Conservation (phyloP, 2,888 invertebrate genomes). For the Seladonia tumulorum region DNA sequence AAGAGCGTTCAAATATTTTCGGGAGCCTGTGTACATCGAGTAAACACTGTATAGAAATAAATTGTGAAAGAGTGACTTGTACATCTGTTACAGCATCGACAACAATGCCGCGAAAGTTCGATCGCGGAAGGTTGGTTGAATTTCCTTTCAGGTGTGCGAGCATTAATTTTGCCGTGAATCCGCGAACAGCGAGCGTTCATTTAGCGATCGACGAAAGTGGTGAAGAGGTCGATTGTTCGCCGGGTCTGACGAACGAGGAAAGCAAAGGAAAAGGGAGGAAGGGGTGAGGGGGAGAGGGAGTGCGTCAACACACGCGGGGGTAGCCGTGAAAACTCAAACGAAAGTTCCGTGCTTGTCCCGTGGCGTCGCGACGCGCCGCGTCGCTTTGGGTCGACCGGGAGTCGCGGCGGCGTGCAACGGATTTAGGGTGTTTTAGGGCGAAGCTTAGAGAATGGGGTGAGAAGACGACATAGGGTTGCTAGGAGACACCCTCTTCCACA, state of each 20-base stretch:
- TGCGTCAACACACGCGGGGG: neutral
- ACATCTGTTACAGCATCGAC: too few relatives aligned
- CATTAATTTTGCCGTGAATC: neutral
- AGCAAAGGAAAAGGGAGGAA: neutral
- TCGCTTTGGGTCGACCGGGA: neutral
- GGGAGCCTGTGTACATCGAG: too few relatives aligned
- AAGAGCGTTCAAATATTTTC: too few relatives aligned
- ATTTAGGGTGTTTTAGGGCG: conserved; percentile 72
- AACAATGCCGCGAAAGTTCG: too few relatives aligned
- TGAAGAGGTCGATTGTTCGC: neutral
- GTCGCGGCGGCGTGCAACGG: conserved; percentile 55
- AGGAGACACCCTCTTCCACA: conserved; percentile 82
- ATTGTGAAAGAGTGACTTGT: too few relatives aligned
- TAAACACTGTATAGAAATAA: too few relatives aligned
- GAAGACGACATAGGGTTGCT: conserved; percentile 82
- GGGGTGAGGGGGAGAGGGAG: neutral
- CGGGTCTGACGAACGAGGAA: neutral
- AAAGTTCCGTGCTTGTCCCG: conserved; percentile 45
- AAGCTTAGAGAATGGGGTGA: conserved; percentile 70
- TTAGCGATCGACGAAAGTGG: neutral
- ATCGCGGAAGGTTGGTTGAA: neutral
- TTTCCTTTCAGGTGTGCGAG: neutral
- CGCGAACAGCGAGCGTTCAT: neutral
- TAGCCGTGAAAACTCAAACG: conserved; percentile 61
- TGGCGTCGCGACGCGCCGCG: neutral